Conservation (phyloP, 2,797 vertebrate genomes). For the Melanotaenia nigrans region DNA sequence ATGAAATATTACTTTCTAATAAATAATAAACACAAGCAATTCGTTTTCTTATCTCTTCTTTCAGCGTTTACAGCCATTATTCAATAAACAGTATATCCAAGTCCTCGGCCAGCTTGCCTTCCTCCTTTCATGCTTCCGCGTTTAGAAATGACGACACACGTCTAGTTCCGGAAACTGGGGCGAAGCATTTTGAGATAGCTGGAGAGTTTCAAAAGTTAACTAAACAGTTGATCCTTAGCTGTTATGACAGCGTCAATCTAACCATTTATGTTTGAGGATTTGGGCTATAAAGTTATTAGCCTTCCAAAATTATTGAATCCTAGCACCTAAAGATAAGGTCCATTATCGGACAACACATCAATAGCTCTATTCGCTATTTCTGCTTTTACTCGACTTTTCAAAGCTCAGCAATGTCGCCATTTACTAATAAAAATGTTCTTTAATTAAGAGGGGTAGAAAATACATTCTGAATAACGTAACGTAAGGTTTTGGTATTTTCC, state of each 20-base stretch:
- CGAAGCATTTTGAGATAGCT: background rate
- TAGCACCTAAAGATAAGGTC: background rate
- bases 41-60: background rate
- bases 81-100: background rate
- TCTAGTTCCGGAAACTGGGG: conserved; percentile 40
- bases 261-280: background rate
- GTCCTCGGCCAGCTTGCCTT: background rate
- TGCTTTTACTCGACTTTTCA: background rate
- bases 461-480: background rate
- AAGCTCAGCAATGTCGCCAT: background rate
- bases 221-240: background rate
- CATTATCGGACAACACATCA: conserved; percentile 47
- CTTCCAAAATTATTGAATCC: background rate
- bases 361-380: background rate
- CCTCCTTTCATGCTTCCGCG: conserved; percentile 40
- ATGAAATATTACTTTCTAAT: background rate
- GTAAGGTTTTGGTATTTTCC: background rate
- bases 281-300: background rate
- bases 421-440: rapidly evolving
- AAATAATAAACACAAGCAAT: background rate
- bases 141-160: conserved; percentile 56
- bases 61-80: background rate
- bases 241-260: rapidly evolving
- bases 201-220: background rate
- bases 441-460: too few species aligned